Conservation (phyloP, 2,888 invertebrate genomes). For the Dromius quadrimaculatus region DNA sequence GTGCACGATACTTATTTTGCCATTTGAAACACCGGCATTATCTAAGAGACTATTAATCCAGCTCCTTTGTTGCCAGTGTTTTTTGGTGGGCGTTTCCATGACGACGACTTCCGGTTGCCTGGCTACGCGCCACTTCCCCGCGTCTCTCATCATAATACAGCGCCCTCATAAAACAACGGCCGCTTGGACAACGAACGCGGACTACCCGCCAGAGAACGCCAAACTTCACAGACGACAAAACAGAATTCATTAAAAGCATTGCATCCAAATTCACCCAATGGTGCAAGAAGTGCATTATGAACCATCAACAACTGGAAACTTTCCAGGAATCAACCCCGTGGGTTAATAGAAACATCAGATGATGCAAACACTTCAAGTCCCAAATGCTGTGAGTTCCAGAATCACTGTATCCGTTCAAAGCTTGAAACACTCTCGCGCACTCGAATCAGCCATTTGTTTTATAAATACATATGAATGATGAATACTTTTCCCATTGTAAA, state of each 20-base stretch:
- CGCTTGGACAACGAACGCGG: constrained; percentile 34
- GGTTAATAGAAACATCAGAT: too few species aligned
- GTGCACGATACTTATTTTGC: constrained; percentile 62
- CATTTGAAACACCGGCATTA: constrained; percentile 66
- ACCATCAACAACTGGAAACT: too few species aligned
- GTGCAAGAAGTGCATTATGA: too few species aligned
- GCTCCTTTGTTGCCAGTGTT: constrained; percentile 66
- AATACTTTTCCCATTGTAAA: constrained; percentile 58
- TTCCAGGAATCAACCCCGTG: too few species aligned
- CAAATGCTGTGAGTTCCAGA: too few species aligned
- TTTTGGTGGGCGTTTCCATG: constrained; percentile 65
- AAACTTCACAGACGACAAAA: too few species aligned
- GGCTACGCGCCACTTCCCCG: constrained; percentile 61
- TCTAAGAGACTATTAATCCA: constrained; percentile 66
- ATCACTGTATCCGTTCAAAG: too few species aligned
- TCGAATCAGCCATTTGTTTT: constrained; percentile 32
- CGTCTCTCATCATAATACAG: constrained; percentile 57
- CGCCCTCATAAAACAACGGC: constrained; percentile 50
- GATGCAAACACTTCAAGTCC: too few species aligned
- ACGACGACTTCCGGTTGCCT: constrained; percentile 65
- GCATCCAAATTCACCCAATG: too few species aligned
- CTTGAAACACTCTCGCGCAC: constrained; percentile 29
- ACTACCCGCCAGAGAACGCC: neutral
- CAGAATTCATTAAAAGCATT: too few species aligned
- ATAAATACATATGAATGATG: constrained; percentile 60